These are phyloP conservation scores for Notolabrus celidotus DNA, from an alignment of 2,797 vertebrate genomes.

Conservation along the genomic window DNA sequence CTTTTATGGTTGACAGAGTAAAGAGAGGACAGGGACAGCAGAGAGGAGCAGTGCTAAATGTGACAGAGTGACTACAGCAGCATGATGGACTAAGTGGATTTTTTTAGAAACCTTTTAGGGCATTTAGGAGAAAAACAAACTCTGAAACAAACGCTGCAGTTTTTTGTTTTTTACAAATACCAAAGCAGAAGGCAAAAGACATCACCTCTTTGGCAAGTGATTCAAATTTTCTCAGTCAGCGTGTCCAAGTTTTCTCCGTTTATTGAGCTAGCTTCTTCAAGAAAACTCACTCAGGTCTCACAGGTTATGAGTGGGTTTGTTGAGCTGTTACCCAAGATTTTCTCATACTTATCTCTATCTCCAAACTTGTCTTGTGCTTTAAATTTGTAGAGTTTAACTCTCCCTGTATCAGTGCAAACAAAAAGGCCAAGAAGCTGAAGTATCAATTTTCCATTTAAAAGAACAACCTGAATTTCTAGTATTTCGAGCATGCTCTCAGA, in stretches of 20 bases:
- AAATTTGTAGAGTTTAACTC: background rate
- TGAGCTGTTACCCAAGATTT: background rate
- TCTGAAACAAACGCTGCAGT: background rate
- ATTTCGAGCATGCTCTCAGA: background rate
- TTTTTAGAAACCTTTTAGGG: constrained; percentile 38
- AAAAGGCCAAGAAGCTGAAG: background rate
- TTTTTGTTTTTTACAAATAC: constrained; percentile 9
- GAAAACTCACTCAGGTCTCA: background rate
- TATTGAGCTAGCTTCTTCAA: background rate
- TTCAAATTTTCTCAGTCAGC: constrained; percentile 4
- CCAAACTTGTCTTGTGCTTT: background rate
- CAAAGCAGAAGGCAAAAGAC: constrained; percentile 10
- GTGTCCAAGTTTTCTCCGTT: constrained; percentile 15
- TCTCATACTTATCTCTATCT: background rate
- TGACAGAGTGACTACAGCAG: constrained; percentile 32
- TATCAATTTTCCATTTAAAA: background rate
- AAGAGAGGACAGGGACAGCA: background rate
- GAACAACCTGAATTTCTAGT: background rate
- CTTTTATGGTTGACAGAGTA: constrained; percentile 30
- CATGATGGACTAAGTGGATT: constrained; percentile 32
- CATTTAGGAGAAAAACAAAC: constrained; percentile 2
- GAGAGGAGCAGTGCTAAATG: constrained; percentile 18
- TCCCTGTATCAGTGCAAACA: background rate
- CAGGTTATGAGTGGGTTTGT: background rate
- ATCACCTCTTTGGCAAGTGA: constrained; percentile 5